Base-by-base conservation (phyloP, 2,113 vertebrate species). In the Phoxinus phoxinus region DNA sequence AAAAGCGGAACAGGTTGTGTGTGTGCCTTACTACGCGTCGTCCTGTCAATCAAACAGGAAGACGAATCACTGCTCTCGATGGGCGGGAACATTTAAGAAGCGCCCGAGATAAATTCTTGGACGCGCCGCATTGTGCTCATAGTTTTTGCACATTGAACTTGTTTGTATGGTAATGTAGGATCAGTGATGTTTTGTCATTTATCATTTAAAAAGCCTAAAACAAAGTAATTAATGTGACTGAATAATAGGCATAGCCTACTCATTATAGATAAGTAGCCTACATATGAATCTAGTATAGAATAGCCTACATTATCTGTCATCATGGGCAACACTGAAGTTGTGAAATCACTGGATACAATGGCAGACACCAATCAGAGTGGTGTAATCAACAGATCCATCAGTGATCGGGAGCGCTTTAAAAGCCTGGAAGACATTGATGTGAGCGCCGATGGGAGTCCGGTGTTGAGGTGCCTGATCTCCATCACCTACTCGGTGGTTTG, bases 401-500 rank as follows among this genome's bases (percentile, higher is more conserved):
- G 15, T 10, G 90, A 86, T 9, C 30, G 81, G 35, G 86, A 91
- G 71, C 87, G 79, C 30, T 94, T 93, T 80, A 84, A 85, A 19
- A 91, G 82, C 65, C 76, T 92, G 90, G 92, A 94, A 53, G 89
- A 93, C 85, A 92, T 94, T 65, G 93, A 95, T 51, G 86, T 94
- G 83, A 80, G 90, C 0, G 93, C 91, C 0, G 91, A 94, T 25
- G 91, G 91, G 0, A 94, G 91, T 56, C 94, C 89, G 13, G 27
- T 90, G 0, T 84, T 95, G 82, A 84, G 92, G 2, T 78, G 91
- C 65, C 59, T 94, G 44, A 93, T 94, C 77, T 94, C 93, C 25
- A n/a, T 92, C 0, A 88, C 93, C 3, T 95, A 95, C 19, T 93
- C 92, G 1, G 90, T 90, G 0, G 93, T 95, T 0, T 94, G 95